Conservation (phyloP, 2,113 vertebrate genomes). For the Tauraco erythrolophus region DNA sequence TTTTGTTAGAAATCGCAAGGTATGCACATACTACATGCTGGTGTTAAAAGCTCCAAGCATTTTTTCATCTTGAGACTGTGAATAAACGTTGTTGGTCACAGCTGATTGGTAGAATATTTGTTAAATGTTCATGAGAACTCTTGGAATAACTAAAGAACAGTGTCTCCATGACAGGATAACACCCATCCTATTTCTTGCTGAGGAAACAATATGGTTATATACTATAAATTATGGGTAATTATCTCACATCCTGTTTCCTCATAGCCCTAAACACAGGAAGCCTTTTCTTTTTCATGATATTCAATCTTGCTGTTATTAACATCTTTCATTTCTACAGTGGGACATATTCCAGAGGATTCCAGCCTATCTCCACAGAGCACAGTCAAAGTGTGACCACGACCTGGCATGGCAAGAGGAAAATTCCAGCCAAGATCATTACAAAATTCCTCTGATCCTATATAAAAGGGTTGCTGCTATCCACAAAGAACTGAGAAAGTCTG, state of each 20-base stretch:
- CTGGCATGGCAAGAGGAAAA: neutral
- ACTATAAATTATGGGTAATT: slow-evolving; percentile 38
- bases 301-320: slow-evolving; percentile 6
- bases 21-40: neutral
- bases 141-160: neutral
- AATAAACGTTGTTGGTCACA: neutral
- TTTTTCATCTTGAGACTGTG: neutral
- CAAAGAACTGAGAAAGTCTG: neutral
- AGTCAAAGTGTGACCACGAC: neutral
- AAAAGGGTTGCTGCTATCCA: neutral
- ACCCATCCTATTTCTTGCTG: neutral
- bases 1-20: neutral
- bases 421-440: neutral
- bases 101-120: neutral
- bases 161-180: neutral
- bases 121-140: neutral
- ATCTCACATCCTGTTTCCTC: slow-evolving; percentile 41
- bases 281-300: slow-evolving; percentile 17
- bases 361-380: neutral
- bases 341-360: neutral
- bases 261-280: slow-evolving; percentile 36
- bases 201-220: slow-evolving; percentile 31
- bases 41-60: neutral
- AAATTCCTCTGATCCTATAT: neutral
- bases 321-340: slow-evolving; percentile 30